Conservation (phyloP, 2,113 vertebrate species). For the Orthochromis malagaraziensis region DNA sequence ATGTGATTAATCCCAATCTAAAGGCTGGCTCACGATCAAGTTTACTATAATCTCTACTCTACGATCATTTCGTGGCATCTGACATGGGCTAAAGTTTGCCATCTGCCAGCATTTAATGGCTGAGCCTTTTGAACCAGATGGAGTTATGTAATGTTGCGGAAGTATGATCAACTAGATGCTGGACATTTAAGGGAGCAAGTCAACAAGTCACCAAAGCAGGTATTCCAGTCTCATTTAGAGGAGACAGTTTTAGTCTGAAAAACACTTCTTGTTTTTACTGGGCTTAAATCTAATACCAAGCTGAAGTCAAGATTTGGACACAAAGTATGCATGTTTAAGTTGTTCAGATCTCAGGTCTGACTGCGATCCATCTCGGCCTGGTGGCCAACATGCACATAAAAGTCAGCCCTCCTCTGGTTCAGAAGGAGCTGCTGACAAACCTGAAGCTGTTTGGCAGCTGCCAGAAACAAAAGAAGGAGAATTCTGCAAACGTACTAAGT, state of each 20-base stretch:
- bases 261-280: not conserved
- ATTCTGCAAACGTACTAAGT: not conserved
- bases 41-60: not conserved
- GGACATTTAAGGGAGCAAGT: not conserved
- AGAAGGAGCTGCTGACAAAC: not conserved
- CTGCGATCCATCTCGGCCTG: not conserved
- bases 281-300: not conserved
- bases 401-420: not conserved
- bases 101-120: not conserved
- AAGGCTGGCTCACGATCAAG: not conserved
- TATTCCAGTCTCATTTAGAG: not conserved
- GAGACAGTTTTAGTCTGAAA: not conserved
- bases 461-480: not conserved
- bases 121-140: not conserved
- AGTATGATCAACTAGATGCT: not conserved
- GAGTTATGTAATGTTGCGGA: not conserved
- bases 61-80: not conserved
- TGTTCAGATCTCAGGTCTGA: not conserved
- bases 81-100: not conserved
- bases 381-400: not conserved
- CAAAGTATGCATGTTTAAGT: not conserved
- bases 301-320: not conserved
- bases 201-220: not conserved
- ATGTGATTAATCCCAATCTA: not conserved
- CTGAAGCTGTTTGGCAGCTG: not conserved